Conservation (phyloP, 2,113 vertebrate genomes). For the Balaeniceps rex region DNA sequence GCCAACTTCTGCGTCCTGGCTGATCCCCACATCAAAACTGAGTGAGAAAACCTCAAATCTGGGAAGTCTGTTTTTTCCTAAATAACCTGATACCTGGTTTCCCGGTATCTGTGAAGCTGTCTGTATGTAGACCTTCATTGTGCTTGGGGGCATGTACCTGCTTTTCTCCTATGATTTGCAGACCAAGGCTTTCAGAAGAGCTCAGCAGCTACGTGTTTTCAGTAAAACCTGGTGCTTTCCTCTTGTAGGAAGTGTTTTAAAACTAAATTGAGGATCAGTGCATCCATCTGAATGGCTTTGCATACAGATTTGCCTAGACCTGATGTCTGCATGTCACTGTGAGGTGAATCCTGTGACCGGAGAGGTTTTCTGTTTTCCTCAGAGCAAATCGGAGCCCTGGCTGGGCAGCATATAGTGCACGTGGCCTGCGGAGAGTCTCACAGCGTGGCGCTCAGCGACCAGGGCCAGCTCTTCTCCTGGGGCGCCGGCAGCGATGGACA, state of each 20-base stretch:
- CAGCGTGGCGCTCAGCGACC: slow-evolving; percentile 87
- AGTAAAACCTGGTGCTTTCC: background rate
- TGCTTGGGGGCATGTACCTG: background rate
- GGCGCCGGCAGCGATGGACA: slow-evolving; percentile 89
- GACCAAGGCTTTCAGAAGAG: background rate
- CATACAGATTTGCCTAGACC: accelerated
- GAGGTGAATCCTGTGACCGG: background rate
- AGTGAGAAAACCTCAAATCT: background rate
- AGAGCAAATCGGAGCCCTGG: slow-evolving; percentile 88
- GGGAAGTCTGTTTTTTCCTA: background rate
- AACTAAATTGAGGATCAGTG: background rate
- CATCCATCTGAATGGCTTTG: background rate
- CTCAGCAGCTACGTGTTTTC: background rate
- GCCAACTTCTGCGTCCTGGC: background rate
- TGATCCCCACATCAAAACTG: background rate
- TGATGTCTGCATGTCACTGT: background rate
- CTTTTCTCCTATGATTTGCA: background rate
- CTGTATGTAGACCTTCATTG: background rate
- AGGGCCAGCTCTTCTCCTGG: slow-evolving; percentile 94
- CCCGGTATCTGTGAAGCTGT: background rate
- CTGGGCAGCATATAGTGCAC: slow-evolving; percentile 86
- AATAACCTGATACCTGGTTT: background rate
- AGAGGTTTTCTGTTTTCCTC: background rate
- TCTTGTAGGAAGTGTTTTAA: background rate
- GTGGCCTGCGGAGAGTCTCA: slow-evolving; percentile 89